Conservation (phyloP, 2,888 invertebrate genomes). For the Xestia c-nigrum region DNA sequence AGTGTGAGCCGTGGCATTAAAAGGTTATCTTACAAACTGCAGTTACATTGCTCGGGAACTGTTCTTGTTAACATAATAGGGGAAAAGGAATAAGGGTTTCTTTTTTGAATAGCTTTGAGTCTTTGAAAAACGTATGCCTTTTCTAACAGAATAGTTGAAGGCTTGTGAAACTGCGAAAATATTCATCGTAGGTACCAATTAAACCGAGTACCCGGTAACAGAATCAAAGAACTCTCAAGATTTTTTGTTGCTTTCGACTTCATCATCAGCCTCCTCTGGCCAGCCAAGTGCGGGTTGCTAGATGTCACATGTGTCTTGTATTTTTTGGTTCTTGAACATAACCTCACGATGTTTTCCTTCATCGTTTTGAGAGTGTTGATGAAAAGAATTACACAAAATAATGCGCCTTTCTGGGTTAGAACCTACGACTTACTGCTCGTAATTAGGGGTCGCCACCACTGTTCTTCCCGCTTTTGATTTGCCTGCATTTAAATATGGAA, state of each 20-base stretch:
- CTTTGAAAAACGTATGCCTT: background rate
- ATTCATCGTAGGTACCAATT: background rate
- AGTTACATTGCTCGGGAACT: background rate
- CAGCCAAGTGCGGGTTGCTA: no score
- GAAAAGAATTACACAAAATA: no score
- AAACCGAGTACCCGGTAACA: background rate
- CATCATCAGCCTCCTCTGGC: no score
- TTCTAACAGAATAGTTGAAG: background rate
- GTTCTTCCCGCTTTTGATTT: no score
- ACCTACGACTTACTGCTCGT: no score
- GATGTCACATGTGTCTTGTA: no score
- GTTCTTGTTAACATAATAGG: background rate
- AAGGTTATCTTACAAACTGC: conserved; percentile 34
- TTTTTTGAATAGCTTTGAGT: background rate
- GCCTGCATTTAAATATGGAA: background rate
- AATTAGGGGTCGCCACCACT: no score
- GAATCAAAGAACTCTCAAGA: background rate
- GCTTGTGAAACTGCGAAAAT: background rate
- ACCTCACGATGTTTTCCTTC: no score
- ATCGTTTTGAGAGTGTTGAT: no score
- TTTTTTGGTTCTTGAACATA: no score
- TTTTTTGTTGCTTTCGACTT: background rate
- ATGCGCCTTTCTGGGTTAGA: no score
- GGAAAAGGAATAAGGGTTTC: background rate
- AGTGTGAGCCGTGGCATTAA: conserved; percentile 13